phyloP scores from a whole-genome alignment of 1,140 invertebrate genomes.

The Solen grandis region DNA sequence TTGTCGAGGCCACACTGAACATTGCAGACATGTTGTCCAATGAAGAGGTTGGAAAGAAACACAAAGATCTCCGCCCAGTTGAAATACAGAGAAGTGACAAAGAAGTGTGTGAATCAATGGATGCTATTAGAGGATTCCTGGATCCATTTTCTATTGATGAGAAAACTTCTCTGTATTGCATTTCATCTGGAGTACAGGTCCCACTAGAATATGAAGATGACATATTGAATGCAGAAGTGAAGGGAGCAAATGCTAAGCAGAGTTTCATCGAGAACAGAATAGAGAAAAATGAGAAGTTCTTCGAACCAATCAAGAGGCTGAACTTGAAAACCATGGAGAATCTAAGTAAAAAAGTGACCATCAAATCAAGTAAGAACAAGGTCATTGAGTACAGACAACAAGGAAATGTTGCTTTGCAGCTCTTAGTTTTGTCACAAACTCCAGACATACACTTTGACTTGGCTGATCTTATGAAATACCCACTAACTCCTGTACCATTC shows the following conservation, averaged over 20 bases:
- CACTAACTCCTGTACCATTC: conserved; percentile 20
- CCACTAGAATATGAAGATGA: conserved; percentile 4
- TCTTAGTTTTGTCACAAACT: conserved; percentile 34
- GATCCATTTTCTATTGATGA: conserved; percentile 50
- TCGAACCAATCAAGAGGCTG: conserved; percentile 57
- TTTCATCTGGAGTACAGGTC: conserved; percentile 45
- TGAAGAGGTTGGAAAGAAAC: background rate
- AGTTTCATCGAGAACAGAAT: conserved; percentile 57
- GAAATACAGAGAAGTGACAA: conserved; percentile 56
- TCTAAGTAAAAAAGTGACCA: conserved; percentile 47
- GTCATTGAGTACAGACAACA: conserved; percentile 56
- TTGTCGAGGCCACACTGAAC: conserved; percentile 12
- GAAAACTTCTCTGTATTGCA: conserved; percentile 31
- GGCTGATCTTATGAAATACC: conserved; percentile 30
- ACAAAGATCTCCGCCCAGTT: conserved; percentile 51
- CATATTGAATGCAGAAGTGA: conserved; percentile 18
- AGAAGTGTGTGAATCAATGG: conserved; percentile 20
- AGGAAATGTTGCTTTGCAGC: conserved; percentile 54
- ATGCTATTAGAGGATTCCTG: conserved; percentile 52
- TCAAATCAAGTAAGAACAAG: conserved; percentile 50
- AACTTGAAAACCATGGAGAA: conserved; percentile 38
- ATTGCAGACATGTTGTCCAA: background rate
- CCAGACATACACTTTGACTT: background rate
- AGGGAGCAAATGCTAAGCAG: conserved; percentile 23
- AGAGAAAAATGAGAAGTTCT: conserved; percentile 56